phyloP scores from a whole-genome alignment of 2,113 vertebrate genomes.

The Charadrius vociferus region DNA sequence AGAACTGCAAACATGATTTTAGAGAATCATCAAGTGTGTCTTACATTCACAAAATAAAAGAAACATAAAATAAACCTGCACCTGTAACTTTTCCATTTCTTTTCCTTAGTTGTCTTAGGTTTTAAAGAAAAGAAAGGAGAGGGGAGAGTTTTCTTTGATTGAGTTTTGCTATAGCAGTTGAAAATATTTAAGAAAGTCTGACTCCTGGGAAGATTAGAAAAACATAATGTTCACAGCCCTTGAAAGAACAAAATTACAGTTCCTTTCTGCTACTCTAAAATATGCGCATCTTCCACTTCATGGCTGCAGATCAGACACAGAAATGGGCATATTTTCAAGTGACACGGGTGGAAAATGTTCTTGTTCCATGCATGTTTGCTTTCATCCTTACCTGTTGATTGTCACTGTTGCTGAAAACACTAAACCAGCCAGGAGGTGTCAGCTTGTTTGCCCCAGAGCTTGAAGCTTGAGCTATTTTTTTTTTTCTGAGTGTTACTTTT shows the following conservation, averaged over 20 bases:
- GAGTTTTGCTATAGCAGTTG: background rate
- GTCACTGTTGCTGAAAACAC: background rate
- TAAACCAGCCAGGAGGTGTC: background rate
- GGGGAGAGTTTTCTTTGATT: background rate
- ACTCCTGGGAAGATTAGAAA: conserved; percentile 31
- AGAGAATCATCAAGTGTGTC: background rate
- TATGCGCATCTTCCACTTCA: conserved; percentile 2
- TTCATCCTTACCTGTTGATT: background rate
- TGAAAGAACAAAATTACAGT: conserved; percentile 45
- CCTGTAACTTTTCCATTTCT: background rate
- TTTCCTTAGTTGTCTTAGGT: background rate
- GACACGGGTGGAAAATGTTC: background rate
- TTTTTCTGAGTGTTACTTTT: background rate
- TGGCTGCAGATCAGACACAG: background rate
- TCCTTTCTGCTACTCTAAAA: conserved; percentile 26
- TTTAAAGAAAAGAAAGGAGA: background rate
- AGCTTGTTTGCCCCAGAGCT: background rate
- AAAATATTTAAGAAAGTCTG: conserved; percentile 22
- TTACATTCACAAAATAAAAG: background rate
- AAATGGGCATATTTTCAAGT: conserved; percentile 5
- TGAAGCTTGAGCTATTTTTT: background rate
- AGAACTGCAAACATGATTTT: background rate
- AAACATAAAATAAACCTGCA: background rate
- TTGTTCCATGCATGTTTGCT: background rate
- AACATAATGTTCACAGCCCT: background rate